Percentiles rank a stretch among this genome's conserved stretches.
Evolutionary conservation across 2,888 invertebrate species (phyloP).

Genomic region (Galeruca laticollis): DNA sequence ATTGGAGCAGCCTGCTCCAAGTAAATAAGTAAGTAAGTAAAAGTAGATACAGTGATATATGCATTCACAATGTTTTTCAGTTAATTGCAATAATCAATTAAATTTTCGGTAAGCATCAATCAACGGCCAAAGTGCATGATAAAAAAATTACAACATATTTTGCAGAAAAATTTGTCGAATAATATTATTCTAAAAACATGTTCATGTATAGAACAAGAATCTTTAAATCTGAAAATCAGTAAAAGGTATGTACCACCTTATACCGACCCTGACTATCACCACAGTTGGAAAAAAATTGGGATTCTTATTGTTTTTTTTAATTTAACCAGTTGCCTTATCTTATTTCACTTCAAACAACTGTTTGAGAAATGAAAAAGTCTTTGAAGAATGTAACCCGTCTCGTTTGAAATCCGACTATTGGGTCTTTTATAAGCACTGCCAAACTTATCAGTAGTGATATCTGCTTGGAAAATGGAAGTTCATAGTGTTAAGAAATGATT

Average conservation of each 20-base stretch:
- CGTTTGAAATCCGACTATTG: not conserved
- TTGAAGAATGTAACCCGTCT: slow-evolving; percentile 3
- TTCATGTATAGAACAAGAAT: no score
- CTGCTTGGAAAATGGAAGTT: slow-evolving; percentile 19
- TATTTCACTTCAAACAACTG: slow-evolving; percentile 3
- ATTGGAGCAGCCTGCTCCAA: no score
- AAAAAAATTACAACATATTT: no score
- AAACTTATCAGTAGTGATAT: slow-evolving; percentile 1
- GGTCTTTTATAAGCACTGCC: slow-evolving; percentile 9
- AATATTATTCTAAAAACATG: no score
- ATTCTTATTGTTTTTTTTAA: not conserved
- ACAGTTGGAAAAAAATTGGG: not conserved
- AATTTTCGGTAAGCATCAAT: no score
- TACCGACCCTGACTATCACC: slow-evolving; percentile 10
- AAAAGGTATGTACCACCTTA: not conserved
- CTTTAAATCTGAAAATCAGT: no score
- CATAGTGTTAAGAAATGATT: slow-evolving; percentile 18
- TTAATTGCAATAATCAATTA: no score
- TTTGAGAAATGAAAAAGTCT: slow-evolving; percentile 11
- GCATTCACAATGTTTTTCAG: no score
- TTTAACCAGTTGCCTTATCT: slow-evolving; percentile 19
- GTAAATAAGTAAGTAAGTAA: no score
- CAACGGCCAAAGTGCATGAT: no score
- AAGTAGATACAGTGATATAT: no score
- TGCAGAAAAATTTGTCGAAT: no score